Evolutionary conservation across 2,797 vertebrate species (phyloP), one percentile per base, ranked within the genome.

Genomic region (Ceryle rudis): DNA sequence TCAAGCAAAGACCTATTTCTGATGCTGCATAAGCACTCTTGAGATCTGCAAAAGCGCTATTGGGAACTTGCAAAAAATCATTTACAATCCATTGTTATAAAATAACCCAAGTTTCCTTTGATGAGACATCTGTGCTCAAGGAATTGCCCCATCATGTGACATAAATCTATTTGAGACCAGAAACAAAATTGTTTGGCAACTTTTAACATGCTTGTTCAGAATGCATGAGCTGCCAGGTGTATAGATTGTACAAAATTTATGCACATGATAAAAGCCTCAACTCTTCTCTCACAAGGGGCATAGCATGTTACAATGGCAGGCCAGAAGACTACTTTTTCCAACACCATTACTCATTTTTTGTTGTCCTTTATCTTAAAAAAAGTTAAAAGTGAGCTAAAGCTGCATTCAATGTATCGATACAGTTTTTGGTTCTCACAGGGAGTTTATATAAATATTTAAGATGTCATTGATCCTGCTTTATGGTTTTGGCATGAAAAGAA

Each of bases 11-110:
- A 44, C 7, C 5, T 52, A 11, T n/a, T 89, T 93, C 62, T 55
- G 25, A 73, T 20, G 15, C 14, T 52, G 7, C 31, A 16, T 44
- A 71, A 89, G 11, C 0, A 0, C 5, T 47, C 13, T 7, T 42
- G 41, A 64, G 26, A 51, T 33, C 20, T 22, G 4, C 11, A 57
- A 22, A 57, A 26, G 10, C 33, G 13, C 13, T n/a, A 66, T 6
- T 62, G 16, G 31, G 35, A 85, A 49, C 5, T 44, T 28, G 2
- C 5, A 78, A 60, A 74, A 79, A 77, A 52, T 3, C 1, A 2
- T 22, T 49, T 75, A 41, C 35, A 35, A 77, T 41, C 57, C 44
- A 23, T 33, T 35, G 4, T 23, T 52, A 64, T 33, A 82, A 87
- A 92, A 71, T 39, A 35, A 60, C 4, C 15, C 39, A 61, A 39